Conservation (phyloP, 2,113 vertebrate genomes). For the Epinephelus moara region DNA sequence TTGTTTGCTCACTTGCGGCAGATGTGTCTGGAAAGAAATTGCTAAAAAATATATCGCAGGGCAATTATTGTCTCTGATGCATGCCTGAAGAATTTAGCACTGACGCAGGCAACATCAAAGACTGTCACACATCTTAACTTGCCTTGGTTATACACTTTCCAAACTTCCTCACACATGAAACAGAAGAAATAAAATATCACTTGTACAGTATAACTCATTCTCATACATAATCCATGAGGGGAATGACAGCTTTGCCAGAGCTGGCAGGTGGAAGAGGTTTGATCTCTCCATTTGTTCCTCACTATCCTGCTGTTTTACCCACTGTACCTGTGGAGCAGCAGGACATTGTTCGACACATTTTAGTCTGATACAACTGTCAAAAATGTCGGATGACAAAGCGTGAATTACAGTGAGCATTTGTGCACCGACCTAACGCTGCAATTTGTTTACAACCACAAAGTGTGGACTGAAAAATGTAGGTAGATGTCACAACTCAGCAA, state of each 20-base stretch:
- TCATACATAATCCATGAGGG: neutral
- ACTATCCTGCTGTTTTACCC: neutral
- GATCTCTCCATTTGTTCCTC: slow-evolving; percentile 6
- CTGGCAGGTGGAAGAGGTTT: slow-evolving; percentile 4
- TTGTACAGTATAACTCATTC: neutral
- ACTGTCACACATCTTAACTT: neutral
- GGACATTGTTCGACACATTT: neutral
- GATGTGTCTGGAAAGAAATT: neutral
- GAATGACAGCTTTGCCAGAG: neutral
- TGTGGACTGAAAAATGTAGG: neutral
- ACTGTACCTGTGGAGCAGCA: neutral
- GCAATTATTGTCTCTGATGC: neutral
- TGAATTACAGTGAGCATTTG: neutral
- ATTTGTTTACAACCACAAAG: neutral
- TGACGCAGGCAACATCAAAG: slow-evolving; percentile 6
- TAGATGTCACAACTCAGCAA: neutral
- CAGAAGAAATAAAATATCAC: neutral
- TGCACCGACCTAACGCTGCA: neutral
- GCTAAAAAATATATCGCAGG: neutral
- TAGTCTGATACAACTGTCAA: neutral
- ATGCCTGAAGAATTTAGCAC: neutral
- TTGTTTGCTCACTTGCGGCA: slow-evolving; percentile 8
- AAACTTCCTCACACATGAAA: neutral
- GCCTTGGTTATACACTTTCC: neutral
- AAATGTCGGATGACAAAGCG: neutral